phyloP scores from a whole-genome alignment of 2,113 vertebrate species.

The Hystrix brachyura region DNA sequence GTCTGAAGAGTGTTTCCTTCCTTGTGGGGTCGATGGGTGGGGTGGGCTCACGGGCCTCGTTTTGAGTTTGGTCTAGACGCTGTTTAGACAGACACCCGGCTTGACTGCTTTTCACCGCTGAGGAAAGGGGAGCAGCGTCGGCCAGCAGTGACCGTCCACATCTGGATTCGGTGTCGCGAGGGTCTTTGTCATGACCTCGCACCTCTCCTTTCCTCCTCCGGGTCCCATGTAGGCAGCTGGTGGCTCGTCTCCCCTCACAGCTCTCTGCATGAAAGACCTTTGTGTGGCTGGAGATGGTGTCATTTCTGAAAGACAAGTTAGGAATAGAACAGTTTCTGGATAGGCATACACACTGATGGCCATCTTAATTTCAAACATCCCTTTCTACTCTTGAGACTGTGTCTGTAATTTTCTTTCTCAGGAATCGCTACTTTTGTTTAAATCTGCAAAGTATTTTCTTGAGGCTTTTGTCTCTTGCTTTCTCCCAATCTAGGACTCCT shows the following conservation, averaged over 20 bases:
- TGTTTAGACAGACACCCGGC: not conserved
- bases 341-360: not conserved
- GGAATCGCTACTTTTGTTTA: constrained; percentile 3
- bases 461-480: not conserved
- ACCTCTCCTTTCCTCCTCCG: not conserved
- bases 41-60: not conserved
- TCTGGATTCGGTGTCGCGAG: fast-evolving
- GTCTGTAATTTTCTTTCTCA: not conserved
- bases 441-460: not conserved
- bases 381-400: not conserved
- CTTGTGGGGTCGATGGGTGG: not conserved
- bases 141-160: no score
- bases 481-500: constrained; percentile 90
- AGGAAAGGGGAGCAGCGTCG: not conserved
- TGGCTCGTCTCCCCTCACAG: not conserved
- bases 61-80: not conserved
- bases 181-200: not conserved
- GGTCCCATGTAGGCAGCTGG: not conserved
- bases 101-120: not conserved
- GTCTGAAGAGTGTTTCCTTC: not conserved
- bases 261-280: not conserved
- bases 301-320: not conserved
- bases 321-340: not conserved
- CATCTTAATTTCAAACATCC: not conserved
- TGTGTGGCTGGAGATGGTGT: not conserved